phyloP scores from a whole-genome alignment of 2,797 vertebrate species.

The Taenioides sp. region DNA sequence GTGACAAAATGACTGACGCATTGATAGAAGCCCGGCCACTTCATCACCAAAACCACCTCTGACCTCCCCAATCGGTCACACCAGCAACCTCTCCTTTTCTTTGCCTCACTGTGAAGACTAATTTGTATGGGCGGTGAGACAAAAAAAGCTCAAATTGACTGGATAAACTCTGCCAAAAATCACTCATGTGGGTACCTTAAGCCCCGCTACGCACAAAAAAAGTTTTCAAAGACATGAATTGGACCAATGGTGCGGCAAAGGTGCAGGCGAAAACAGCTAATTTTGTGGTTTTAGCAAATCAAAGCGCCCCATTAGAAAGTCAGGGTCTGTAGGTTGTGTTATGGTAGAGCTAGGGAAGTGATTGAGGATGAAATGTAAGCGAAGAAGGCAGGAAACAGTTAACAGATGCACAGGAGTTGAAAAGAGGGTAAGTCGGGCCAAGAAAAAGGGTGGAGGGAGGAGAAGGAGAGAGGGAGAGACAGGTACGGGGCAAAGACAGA shows the following conservation, averaged over 20 bases:
- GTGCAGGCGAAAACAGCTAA: constrained; percentile 3
- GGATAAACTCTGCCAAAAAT: constrained; percentile 52
- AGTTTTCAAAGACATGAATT: constrained; percentile 20
- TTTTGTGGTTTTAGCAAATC: constrained; percentile 16
- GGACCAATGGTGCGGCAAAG: constrained; percentile 6
- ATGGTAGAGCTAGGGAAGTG: constrained; percentile 6
- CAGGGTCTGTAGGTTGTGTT: constrained; percentile 9
- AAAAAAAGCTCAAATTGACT: constrained; percentile 61
- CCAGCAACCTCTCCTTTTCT: constrained; percentile 73
- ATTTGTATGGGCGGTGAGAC: constrained; percentile 75
- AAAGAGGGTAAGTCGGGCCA: constrained; percentile 67
- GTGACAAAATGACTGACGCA: constrained; percentile 76
- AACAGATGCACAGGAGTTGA: constrained; percentile 48
- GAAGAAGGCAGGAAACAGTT: constrained; percentile 57
- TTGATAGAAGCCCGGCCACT: constrained; percentile 74
- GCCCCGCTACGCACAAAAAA: constrained; percentile 13
- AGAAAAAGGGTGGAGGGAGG: constrained; percentile 50
- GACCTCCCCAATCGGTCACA: constrained; percentile 78
- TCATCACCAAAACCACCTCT: constrained; percentile 73
- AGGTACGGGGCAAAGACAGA: constrained; percentile 58
- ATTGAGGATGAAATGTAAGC: constrained; percentile 22
- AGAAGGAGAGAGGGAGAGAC: constrained; percentile 63
- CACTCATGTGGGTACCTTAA: constrained; percentile 44
- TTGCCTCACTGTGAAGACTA: constrained; percentile 64
- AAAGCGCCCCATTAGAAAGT: constrained; percentile 26